Evolutionary conservation across 2,113 vertebrate genomes (phyloP).

Genomic region (Lamprologus sp.): DNA sequence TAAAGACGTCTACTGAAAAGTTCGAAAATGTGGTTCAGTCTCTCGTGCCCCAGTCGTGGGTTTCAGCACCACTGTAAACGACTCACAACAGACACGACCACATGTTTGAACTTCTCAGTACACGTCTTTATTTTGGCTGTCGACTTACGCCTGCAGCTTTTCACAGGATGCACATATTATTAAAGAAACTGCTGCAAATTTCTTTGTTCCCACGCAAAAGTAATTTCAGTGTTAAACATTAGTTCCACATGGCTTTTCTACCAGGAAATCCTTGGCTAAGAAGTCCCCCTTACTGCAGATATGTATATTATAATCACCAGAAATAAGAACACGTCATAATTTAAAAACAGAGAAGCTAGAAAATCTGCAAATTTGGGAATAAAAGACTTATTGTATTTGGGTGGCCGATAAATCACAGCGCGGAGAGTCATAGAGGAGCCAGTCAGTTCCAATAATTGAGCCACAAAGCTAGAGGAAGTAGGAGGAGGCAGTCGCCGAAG

Average conservation of each 20-base stretch:
- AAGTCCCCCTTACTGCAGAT: too few relatives aligned
- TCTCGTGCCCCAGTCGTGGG: rapidly evolving
- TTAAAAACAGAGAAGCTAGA: too few relatives aligned
- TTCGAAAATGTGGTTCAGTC: rapidly evolving
- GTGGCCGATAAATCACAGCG: too few relatives aligned
- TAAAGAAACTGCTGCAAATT: rapidly evolving
- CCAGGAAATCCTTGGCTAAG: too few relatives aligned
- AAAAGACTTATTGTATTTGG: too few relatives aligned
- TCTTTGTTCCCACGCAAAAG: background rate
- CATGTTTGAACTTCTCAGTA: background rate
- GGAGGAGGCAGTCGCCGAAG: too few relatives aligned
- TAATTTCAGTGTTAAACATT: background rate
- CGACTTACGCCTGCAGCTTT: background rate
- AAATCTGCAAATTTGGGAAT: too few relatives aligned
- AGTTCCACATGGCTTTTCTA: background rate
- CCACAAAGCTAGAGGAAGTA: too few relatives aligned
- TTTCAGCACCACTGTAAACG: background rate
- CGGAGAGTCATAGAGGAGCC: too few relatives aligned
- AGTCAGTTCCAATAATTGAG: too few relatives aligned
- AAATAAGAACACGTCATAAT: too few relatives aligned
- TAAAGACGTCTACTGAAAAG: background rate
- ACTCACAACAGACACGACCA: rapidly evolving
- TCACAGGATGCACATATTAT: background rate
- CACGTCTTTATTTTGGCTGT: background rate
- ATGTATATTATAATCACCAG: too few relatives aligned